Base-by-base conservation (phyloP, 1,140 invertebrate species). In the Pseudomyrmex dendroicus region DNA sequence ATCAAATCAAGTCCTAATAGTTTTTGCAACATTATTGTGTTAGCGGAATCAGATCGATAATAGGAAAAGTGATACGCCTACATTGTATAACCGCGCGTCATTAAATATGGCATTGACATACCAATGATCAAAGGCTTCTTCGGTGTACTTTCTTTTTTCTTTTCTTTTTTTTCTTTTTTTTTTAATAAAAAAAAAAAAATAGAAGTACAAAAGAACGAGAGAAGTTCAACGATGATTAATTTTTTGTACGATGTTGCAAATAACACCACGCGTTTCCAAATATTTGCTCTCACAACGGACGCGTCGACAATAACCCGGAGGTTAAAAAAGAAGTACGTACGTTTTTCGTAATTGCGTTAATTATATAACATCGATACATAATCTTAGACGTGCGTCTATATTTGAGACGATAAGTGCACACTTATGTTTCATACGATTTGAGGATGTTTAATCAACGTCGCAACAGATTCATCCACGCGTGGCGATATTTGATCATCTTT, bases 11-110 rank as follows among this genome's bases (percentile, higher is more conserved):
- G 5, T 22, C n/a, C 17, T 7, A 22, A 12, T 3, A 3, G 12
- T 48, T 5, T 46, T 12, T n/a, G 50, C 22, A 67, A 78, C 70
- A 57, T 77, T 46, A 56, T 57, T 20, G 35, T 70, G 35, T 68
- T 68, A 68, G 15, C 13, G 17, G 46, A 76, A 67, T 48, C 35
- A 56, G 20, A 68, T 78, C 35, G 20, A 67, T 57, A 35, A 0
- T 10, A 12, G 5, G 35, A 35, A 35, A 17, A 66, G 13, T 76
- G 54, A 35, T 12, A 56, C 25, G 15, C 25, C 13, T 35, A 0
- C 15, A 46, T 52, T 22, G 17, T 2, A 20, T 68, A 35, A 35
- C 35, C 35, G 35, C 35, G 35, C 35, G 35, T 35, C 2, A 48
- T 46, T 5, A 46, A 22, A 56, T n/a, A 35, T 35, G 35, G 20